Conservation (phyloP, 2,113 vertebrate genomes). For the Gambusia holbrooki region DNA sequence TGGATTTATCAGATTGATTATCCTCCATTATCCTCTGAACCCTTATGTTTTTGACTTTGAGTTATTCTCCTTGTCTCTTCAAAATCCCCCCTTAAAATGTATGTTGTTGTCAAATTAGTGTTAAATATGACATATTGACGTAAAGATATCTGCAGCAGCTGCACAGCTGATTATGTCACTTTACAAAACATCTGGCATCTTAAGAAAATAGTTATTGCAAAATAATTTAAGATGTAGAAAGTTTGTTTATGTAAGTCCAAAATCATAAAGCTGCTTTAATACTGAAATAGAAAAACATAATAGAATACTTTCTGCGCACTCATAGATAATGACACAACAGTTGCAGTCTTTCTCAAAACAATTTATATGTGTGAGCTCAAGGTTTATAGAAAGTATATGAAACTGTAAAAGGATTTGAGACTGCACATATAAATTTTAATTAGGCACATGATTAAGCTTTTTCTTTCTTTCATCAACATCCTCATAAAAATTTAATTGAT, state of each 20-base stretch:
- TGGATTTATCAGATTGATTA: too few species aligned
- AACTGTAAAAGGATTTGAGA: neutral
- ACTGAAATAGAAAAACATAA: neutral
- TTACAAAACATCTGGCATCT: neutral
- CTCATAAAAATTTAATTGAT: conserved; percentile 6
- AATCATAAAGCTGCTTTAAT: neutral
- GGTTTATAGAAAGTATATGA: neutral
- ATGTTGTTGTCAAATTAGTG: neutral
- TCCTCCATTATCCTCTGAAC: too few species aligned
- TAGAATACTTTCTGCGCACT: neutral
- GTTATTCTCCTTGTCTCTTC: neutral
- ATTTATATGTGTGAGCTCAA: neutral
- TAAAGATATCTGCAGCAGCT: neutral
- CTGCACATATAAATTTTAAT: neutral
- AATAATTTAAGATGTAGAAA: neutral
- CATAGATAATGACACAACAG: neutral
- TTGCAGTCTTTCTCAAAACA: neutral
- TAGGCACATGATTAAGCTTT: neutral
- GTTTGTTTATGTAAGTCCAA: neutral
- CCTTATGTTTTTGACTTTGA: neutral
- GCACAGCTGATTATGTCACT: neutral
- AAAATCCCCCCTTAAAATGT: neutral
- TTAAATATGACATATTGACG: neutral
- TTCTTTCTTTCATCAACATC: neutral
- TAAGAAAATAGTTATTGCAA: neutral